These are phyloP conservation scores for Panzeria rudis DNA, from an alignment of 2,888 invertebrate genomes.

Conservation along the genomic window DNA sequence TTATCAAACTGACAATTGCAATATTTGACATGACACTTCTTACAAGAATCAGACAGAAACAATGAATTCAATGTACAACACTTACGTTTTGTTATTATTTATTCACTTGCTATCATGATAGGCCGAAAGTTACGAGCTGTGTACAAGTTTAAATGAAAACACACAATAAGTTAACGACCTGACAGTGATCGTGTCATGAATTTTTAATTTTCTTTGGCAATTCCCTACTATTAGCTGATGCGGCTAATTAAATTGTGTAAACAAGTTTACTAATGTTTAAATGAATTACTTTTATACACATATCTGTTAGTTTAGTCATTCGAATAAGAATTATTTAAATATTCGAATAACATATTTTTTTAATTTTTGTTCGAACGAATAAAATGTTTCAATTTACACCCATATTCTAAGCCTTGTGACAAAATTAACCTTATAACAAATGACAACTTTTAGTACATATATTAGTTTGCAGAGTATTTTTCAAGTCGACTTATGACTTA, in stretches of 20 bases:
- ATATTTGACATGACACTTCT: conserved; percentile 38
- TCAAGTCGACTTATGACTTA: neutral
- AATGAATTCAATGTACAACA: conserved; percentile 23
- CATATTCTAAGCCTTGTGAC: too few species aligned
- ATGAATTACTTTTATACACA: neutral
- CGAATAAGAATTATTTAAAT: too few species aligned
- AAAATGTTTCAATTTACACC: too few species aligned
- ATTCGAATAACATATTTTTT: too few species aligned
- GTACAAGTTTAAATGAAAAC: conserved; percentile 49
- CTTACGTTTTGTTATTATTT: conserved; percentile 1
- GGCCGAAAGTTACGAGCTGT: conserved; percentile 39
- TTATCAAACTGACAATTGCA: conserved; percentile 45
- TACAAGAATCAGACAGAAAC: conserved; percentile 11
- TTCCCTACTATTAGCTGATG: conserved; percentile 11
- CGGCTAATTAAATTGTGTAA: neutral
- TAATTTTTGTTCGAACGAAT: too few species aligned
- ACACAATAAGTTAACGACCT: conserved; percentile 49
- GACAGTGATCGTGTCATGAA: conserved; percentile 45
- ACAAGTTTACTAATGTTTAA: neutral
- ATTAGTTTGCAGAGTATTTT: neutral
- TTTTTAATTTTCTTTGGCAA: conserved; percentile 31
- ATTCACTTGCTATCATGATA: conserved; percentile 18
- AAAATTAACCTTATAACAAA: too few species aligned
- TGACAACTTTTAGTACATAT: too few species aligned
- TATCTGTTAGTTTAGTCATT: too few species aligned